Conservation (phyloP, 2,113 vertebrate species). For the Bubalus kerabau region DNA sequence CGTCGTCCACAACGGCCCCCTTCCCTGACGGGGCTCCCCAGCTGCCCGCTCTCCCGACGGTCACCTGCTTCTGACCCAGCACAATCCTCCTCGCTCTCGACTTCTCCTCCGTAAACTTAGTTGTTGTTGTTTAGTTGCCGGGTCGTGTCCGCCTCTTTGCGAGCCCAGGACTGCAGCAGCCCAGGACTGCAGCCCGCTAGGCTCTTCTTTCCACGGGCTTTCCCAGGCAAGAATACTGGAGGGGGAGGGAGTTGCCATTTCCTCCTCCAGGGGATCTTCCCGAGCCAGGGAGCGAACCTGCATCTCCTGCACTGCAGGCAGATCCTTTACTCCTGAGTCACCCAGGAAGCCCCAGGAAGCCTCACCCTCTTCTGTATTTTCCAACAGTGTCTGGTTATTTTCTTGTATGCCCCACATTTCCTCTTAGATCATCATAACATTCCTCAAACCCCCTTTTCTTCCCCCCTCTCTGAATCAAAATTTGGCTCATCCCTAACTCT, state of each 20-base stretch:
- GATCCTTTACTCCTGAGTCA: neutral
- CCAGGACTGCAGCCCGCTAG: neutral
- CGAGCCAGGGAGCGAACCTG: neutral
- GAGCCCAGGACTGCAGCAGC: neutral
- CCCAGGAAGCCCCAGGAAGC: neutral
- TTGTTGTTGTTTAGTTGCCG: rapidly evolving
- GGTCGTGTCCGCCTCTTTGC: neutral
- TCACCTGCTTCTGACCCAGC: neutral
- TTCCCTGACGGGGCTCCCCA: neutral
- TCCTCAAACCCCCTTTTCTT: neutral
- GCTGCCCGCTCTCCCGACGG: neutral
- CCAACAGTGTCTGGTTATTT: neutral
- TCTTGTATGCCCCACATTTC: neutral
- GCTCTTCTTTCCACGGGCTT: neutral
- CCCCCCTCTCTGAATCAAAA: neutral
- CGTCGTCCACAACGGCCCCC: no score
- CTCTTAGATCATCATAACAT: neutral
- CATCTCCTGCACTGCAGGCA: neutral
- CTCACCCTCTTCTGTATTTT: neutral
- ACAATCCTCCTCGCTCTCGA: neutral
- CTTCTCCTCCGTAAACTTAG: neutral
- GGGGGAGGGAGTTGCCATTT: neutral
- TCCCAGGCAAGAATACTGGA: neutral
- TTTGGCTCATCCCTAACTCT: neutral
- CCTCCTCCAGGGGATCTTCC: neutral